Percentiles rank a stretch among this genome's conserved stretches.
Evolutionary conservation across 2,888 invertebrate genomes (phyloP).

Genomic region (Panopea generosa): DNA sequence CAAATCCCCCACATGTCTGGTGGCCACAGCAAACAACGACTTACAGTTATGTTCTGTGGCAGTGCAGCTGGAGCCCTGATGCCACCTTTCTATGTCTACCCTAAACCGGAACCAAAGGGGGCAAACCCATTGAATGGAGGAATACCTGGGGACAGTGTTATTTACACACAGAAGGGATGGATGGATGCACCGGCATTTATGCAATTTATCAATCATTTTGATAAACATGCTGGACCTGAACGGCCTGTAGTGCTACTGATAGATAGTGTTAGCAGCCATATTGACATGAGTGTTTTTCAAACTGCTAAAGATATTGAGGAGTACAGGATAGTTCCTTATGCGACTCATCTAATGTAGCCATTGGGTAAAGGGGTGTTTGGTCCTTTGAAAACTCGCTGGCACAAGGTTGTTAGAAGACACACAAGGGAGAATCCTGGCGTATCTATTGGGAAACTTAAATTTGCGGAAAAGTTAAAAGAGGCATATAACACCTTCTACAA

Average conservation of each 20-base stretch:
- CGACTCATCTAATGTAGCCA: conserved; percentile 53
- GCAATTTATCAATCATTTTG: conserved; percentile 1
- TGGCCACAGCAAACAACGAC: conserved; percentile 29
- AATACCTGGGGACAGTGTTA: not conserved
- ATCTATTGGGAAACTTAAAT: not conserved
- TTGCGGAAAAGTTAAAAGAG: not conserved
- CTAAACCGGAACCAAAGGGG: not conserved
- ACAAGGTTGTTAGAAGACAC: conserved; percentile 27
- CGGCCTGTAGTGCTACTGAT: conserved; percentile 31
- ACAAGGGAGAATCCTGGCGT: conserved; percentile 30
- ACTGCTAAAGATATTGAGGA: conserved; percentile 31
- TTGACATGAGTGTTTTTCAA: conserved; percentile 31
- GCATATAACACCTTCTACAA: not conserved
- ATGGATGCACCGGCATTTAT: conserved; percentile 8
- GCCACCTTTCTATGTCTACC: not conserved
- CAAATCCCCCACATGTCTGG: conserved; percentile 42
- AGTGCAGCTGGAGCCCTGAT: conserved; percentile 7
- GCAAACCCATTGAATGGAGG: conserved; percentile 40
- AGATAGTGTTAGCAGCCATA: conserved; percentile 45
- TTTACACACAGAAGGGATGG: conserved; percentile 4
- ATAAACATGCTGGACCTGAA: conserved; percentile 26
- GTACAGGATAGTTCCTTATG: conserved; percentile 42
- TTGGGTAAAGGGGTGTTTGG: conserved; percentile 46
- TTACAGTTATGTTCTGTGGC: conserved; percentile 49
- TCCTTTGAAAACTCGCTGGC: conserved; percentile 32